Evolutionary conservation across 2,888 invertebrate species (phyloP).

Genomic region (Troides oblongomaculatus): DNA sequence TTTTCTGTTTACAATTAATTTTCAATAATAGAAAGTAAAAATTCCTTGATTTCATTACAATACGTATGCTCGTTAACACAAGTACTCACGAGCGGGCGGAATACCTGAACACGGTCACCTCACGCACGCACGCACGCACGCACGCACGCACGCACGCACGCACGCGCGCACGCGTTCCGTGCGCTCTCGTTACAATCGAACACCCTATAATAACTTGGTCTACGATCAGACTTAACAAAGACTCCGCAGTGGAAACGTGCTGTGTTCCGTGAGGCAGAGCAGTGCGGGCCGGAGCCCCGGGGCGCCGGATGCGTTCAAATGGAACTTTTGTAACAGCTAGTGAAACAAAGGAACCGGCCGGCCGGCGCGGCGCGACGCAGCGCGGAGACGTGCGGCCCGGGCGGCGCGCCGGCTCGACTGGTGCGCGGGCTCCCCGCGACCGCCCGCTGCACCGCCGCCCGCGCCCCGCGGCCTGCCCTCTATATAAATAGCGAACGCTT

Average conservation of each 20-base stretch:
- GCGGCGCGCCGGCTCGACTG: constrained; percentile 58
- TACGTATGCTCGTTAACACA: no score
- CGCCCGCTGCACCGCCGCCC: constrained; percentile 61
- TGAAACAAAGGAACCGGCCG: constrained; percentile 77
- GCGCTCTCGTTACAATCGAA: no score
- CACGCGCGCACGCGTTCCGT: constrained; percentile 2
- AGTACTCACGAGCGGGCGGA: no score
- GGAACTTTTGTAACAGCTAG: constrained; percentile 9
- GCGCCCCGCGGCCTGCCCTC: constrained; percentile 63
- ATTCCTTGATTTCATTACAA: no score
- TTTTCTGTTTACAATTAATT: constrained; percentile 9
- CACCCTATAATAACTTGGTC: constrained; percentile 25
- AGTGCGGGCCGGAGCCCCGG: not conserved
- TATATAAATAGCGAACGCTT: constrained; percentile 70
- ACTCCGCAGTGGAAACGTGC: constrained; percentile 15
- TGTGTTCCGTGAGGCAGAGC: not conserved
- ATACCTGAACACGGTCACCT: no score
- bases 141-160: constrained; percentile 4
- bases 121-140: no score
- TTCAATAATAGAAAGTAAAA: constrained; percentile 7
- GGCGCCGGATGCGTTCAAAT: not conserved
- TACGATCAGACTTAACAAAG: constrained; percentile 30
- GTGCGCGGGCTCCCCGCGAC: constrained; percentile 70
- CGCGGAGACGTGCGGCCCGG: constrained; percentile 49
- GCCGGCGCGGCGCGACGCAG: constrained; percentile 50